A percentile compares a stretch with the other conserved stretches of the same genome.
These are phyloP conservation scores for Anisognathus igniventris DNA, from an alignment of 2,797 vertebrate genomes.

Conservation along the genomic window DNA sequence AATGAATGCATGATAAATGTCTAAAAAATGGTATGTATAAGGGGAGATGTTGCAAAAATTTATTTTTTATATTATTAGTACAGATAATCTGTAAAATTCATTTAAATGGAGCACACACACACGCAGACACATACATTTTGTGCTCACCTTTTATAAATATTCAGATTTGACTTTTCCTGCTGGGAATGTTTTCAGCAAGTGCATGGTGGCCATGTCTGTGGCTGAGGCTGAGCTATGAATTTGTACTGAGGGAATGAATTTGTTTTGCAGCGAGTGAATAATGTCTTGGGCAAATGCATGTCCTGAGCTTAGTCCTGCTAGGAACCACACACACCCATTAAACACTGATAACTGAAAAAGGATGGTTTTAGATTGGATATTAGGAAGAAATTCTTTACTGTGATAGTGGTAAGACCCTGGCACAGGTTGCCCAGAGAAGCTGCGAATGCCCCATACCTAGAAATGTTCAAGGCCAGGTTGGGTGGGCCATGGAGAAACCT, in stretches of 20 bases:
- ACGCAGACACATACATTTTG: fast-evolving
- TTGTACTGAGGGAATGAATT: not conserved
- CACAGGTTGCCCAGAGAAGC: no score
- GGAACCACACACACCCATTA: no score
- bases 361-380: fast-evolving
- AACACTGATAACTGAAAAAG: not conserved
- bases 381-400: not conserved
- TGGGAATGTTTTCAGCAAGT: not conserved
- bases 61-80: not conserved
- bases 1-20: not conserved
- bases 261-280: not conserved
- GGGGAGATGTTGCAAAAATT: not conserved
- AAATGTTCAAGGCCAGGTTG: not conserved
- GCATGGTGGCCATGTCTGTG: not conserved
- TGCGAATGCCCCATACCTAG: not conserved
- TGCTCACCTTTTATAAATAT: not conserved
- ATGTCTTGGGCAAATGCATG: fast-evolving
- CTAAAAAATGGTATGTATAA: fast-evolving
- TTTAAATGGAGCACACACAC: not conserved
- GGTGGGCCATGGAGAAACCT: not conserved
- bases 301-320: not conserved
- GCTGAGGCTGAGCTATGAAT: not conserved
- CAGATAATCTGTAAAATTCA: not conserved
- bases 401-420: no score
- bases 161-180: not conserved